Base-by-base conservation (phyloP, 1,140 invertebrate species). In the Zaprionus ornatus region DNA sequence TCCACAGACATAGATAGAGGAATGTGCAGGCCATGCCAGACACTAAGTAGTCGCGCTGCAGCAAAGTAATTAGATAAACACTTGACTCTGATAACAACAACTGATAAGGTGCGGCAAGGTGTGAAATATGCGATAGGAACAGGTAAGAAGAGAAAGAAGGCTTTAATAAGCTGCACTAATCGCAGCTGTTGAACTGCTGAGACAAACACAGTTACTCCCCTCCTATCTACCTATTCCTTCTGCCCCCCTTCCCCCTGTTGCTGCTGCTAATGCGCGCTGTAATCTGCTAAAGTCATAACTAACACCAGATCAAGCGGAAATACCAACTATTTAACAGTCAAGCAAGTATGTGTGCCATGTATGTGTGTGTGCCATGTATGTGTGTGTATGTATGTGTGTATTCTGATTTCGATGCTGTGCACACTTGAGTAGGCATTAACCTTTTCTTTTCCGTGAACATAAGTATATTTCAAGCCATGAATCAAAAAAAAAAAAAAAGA, bases 401-500 rank as follows among this genome's bases (percentile, higher is more conserved):
- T 37, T 77, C 42, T 64, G 77, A 73, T 79, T 73, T 69, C 71
- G 71, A 90, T 90, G 79, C 79, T 85, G 72, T 85, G 80, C 84
- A 88, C 84, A 90, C 84, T 90, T 90, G 77, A 84, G 70, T 88
- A 90, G 84, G 80, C 84, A 88, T 88, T 88, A 88, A 88, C 84
- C 85, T 88, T 84, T 88, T 90, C 85, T 77, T 65, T 79, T 83
- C 59, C 76, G 71, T 73, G 79, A 87, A 86, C 76, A 80, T 67
- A 77, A 80, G 77, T 77, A 77, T 86, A 69, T 78, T 66, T 66
- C 73, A 59, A 80, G 83, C 66, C 77, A 90, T 88, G 84, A 88
- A 88, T 88, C 84, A 84, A 88, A 84, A 77, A 85, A 73, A 57
- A 71, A 64, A 63, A 42, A 32, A 60, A 48, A 19, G n/a, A 56